Base-by-base conservation (phyloP, 2,888 invertebrate genomes). In the Drosophila picticornis region DNA sequence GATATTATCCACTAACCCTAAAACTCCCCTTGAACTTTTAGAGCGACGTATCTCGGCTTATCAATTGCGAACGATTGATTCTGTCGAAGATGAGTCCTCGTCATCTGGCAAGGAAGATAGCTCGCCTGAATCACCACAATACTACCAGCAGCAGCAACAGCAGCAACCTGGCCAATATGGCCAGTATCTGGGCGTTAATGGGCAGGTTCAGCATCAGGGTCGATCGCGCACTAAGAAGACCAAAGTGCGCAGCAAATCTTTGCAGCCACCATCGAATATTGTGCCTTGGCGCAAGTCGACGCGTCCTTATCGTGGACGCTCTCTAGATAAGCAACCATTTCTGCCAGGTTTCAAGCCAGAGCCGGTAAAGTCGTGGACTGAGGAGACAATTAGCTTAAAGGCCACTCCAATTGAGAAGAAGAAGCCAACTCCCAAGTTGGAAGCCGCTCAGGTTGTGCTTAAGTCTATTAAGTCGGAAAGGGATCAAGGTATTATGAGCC, bases 311-410 rank as follows among this genome's bases (percentile, higher is more conserved):
- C 92, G 93, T 92, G 93, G 93, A 90, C 78, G 93, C 89, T 90
- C 95, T 90, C 62, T 95, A 91, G 95, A 94, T 46, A 93, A 93
- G 65, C 91, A 90, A 66, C 91, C 92, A 29, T 93, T 93, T 83
- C 77, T 92, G 32, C 93, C 93, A 0, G 93, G 93, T 5, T 93
- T 88, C 48, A 93, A 93, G 60, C 91, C 92, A 3, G 92, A 92
- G 59, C 92, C 93, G 51, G 90, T 93, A 56, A 93, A 94, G 85
- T 94, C 95, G 13, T 95, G 95, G 95, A 96, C 95, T 4, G 94
- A 96, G 85, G 95, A 96, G 92, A 94, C 94, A 77, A 94, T 95
- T 22, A 93, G 91, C 48, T 90, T 95, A 32, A 95, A 95, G 81
- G 95, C 95, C 3, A 94, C 95, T 0, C 95, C 95, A 81, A 93